Conservation (phyloP, 2,797 vertebrate species). For the Epinephelus malabaricus region DNA sequence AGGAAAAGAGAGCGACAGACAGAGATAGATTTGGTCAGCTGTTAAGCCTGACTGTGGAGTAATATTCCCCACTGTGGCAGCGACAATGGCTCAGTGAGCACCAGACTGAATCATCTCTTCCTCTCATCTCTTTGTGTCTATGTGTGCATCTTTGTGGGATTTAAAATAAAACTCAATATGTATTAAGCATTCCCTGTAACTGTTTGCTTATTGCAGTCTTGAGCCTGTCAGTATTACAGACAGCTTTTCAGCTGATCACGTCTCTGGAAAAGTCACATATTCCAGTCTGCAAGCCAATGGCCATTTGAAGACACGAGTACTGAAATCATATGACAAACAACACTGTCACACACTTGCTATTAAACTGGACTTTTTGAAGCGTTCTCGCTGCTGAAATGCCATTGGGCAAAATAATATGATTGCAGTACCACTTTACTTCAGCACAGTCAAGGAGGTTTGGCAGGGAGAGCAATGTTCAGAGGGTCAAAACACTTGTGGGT, state of each 20-base stretch:
- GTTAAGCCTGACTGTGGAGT: slow-evolving; percentile 59
- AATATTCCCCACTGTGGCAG: slow-evolving; percentile 62
- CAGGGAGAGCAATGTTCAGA: slow-evolving; percentile 6
- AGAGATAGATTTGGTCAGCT: slow-evolving; percentile 67
- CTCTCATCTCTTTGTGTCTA: slow-evolving; percentile 63
- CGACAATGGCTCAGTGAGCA: slow-evolving; percentile 68
- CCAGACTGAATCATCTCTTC: slow-evolving; percentile 63
- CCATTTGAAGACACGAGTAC: not conserved
- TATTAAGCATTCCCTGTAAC: slow-evolving; percentile 42
- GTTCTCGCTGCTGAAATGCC: slow-evolving; percentile 7
- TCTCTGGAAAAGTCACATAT: slow-evolving; percentile 36
- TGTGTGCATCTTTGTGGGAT: slow-evolving; percentile 49
- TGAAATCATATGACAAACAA: slow-evolving; percentile 23
- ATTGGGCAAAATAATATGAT: slow-evolving; percentile 2
- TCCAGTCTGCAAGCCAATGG: slow-evolving; percentile 11
- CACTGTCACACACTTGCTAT: not conserved
- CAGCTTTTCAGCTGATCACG: slow-evolving; percentile 37
- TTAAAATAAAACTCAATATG: slow-evolving; percentile 65
- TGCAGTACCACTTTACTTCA: slow-evolving; percentile 10
- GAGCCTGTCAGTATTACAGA: slow-evolving; percentile 46
- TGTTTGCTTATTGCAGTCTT: slow-evolving; percentile 47
- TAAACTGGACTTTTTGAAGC: slow-evolving; percentile 17
- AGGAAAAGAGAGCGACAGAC: slow-evolving; percentile 21
- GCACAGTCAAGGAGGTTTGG: slow-evolving; percentile 22
- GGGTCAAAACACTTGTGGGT: slow-evolving; percentile 9